These are phyloP conservation scores for Glaucidium brasilianum DNA, from an alignment of 2,113 vertebrate genomes.

Conservation along the genomic window DNA sequence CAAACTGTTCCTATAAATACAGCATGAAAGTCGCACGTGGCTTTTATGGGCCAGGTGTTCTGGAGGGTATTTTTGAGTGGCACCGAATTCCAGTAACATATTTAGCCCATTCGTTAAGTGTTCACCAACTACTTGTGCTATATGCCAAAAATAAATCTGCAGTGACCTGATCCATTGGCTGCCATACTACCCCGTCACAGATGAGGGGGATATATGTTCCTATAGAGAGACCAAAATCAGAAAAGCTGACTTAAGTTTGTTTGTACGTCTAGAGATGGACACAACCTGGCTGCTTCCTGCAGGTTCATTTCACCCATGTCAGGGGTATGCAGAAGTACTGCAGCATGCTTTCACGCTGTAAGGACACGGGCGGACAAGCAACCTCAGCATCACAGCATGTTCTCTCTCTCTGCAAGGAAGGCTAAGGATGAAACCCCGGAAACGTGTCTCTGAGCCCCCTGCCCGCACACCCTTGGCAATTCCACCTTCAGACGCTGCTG, in stretches of 20 bases:
- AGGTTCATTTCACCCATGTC: fast-evolving
- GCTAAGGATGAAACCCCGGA: too few relatives aligned
- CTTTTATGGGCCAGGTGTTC: neutral
- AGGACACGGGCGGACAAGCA: fast-evolving
- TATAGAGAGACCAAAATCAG: neutral
- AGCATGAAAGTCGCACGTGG: neutral
- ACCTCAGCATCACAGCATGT: fast-evolving
- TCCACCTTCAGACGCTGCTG: neutral
- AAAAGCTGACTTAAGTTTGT: neutral
- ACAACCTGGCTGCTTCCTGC: neutral
- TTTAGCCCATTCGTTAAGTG: neutral
- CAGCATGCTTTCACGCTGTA: fast-evolving
- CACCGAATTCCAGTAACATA: neutral
- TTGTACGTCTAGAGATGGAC: fast-evolving
- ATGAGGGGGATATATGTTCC: neutral
- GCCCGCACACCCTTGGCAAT: neutral
- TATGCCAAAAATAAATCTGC: neutral
- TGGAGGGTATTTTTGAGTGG: neutral
- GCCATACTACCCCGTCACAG: too few relatives aligned
- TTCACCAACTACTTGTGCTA: neutral
- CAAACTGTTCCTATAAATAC: neutral
- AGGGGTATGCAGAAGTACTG: neutral
- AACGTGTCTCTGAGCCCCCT: fast-evolving
- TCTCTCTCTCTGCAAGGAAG: fast-evolving
- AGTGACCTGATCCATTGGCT: fast-evolving